A percentile compares a stretch with the other conserved stretches of the same genome.
phyloP scores from a whole-genome alignment of 1,140 invertebrate genomes.

The Drosophila yakuba region DNA sequence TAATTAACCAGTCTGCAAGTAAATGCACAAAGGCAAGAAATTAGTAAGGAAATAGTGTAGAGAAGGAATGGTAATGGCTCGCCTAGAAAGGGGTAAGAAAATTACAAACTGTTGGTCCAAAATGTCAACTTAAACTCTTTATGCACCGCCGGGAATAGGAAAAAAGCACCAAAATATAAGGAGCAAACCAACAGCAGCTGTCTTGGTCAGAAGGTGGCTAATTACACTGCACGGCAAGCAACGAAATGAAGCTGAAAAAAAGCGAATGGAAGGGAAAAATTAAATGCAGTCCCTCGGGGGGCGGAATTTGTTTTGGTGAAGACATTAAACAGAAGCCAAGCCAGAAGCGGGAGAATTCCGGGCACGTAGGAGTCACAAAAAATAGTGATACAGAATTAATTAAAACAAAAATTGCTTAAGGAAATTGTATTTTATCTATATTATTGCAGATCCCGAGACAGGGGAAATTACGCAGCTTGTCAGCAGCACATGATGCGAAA shows the following conservation, averaged over 20 bases:
- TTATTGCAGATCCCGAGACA: conserved; percentile 7
- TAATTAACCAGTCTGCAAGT: conserved; percentile 76
- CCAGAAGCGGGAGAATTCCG: conserved; percentile 38
- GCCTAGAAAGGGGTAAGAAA: conserved; percentile 53
- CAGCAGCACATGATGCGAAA: conserved; percentile 43
- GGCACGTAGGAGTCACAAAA: conserved; percentile 52
- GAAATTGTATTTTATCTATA: conserved; percentile 69
- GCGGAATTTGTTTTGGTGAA: conserved; percentile 51
- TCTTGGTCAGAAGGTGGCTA: conserved; percentile 59
- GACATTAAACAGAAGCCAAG: conserved; percentile 61
- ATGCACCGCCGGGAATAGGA: conserved; percentile 54
- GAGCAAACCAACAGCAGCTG: conserved; percentile 50
- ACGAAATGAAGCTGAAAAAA: conserved; percentile 38
- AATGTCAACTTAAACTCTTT: conserved; percentile 81
- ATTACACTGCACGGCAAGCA: conserved; percentile 73
- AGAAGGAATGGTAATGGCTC: conserved; percentile 39
- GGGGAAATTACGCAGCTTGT: conserved; percentile 29
- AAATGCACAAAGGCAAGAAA: conserved; percentile 52
- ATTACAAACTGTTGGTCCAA: conserved; percentile 78
- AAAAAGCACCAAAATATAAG: conserved; percentile 21
- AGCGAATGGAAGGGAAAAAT: conserved; percentile 28
- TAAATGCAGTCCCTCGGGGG: conserved; percentile 30
- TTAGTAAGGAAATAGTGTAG: conserved; percentile 43
- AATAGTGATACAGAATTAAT: conserved; percentile 68
- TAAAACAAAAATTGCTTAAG: conserved; percentile 68